These are phyloP conservation scores for Agraylea sexmaculata DNA, from an alignment of 1,140 invertebrate species.

Conservation along the genomic window DNA sequence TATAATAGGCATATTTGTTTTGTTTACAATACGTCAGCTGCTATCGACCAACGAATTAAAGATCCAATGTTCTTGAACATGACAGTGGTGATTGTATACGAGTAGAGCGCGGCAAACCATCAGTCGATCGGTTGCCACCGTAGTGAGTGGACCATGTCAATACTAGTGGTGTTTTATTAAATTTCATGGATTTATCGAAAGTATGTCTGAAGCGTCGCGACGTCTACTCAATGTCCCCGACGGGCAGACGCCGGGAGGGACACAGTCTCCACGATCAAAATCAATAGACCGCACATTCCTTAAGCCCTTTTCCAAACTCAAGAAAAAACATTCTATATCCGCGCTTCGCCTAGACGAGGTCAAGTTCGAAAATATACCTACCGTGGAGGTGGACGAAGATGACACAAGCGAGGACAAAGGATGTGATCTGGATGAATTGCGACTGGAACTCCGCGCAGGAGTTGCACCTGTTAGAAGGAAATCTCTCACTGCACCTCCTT, in stretches of 20 bases:
- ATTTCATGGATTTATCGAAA: no score
- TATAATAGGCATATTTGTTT: no score
- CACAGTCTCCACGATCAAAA: conserved; percentile 3
- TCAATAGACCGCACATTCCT: conserved; percentile 10
- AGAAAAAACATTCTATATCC: conserved; percentile 15
- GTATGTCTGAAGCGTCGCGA: conserved; percentile 16
- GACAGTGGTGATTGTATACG: no score
- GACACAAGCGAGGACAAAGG: conserved; percentile 33
- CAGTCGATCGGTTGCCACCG: no score
- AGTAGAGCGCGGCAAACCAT: no score
- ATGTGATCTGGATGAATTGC: conserved; percentile 33
- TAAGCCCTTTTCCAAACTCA: conserved; percentile 11
- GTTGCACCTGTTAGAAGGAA: conserved; percentile 27
- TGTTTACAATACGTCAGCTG: no score
- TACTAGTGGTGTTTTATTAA: no score
- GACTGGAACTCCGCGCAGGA: conserved; percentile 26
- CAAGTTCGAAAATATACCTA: conserved; percentile 19
- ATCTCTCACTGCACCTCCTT: conserved; percentile 38
- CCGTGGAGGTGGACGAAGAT: conserved; percentile 32
- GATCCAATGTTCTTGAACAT: no score
- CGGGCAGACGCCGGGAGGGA: background rate
- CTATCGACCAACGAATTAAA: no score
- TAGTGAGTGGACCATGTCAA: no score
- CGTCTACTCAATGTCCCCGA: conserved; percentile 13
- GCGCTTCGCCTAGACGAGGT: conserved; percentile 11